These are phyloP conservation scores for Minunthozetes semirufus DNA, from an alignment of 2,888 invertebrate species.

Conservation along the genomic window DNA sequence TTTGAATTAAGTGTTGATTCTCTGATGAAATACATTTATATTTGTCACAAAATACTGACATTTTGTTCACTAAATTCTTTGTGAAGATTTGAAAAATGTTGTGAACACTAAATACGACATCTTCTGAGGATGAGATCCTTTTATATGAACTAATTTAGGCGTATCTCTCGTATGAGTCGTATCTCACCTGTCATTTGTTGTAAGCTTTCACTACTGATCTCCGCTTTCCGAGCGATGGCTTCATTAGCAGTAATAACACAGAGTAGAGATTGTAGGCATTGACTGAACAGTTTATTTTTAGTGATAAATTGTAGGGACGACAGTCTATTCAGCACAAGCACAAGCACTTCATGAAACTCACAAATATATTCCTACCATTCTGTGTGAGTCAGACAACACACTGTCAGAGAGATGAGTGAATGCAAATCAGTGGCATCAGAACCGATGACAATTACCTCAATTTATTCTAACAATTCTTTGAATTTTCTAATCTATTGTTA, in stretches of 20 bases:
- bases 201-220: not conserved
- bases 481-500: no score
- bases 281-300: not conserved
- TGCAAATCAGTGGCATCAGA: not conserved
- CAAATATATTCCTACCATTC: not conserved
- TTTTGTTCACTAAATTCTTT: no score
- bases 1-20: no score
- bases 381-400: not conserved
- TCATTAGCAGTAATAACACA: conserved; percentile 11
- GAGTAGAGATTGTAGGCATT: not conserved
- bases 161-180: not conserved
- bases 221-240: not conserved
- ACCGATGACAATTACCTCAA: no score
- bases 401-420: not conserved
- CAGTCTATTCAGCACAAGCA: not conserved
- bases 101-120: no score
- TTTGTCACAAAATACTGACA: no score
- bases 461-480: no score
- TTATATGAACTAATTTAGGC: not conserved
- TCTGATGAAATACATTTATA: no score
- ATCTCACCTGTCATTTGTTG: conserved; percentile 15
- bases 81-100: no score
- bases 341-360: not conserved
- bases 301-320: not conserved
- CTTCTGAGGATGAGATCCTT: no score